Conservation (phyloP, 1,140 invertebrate species). For the Apocrypta bakeri region DNA sequence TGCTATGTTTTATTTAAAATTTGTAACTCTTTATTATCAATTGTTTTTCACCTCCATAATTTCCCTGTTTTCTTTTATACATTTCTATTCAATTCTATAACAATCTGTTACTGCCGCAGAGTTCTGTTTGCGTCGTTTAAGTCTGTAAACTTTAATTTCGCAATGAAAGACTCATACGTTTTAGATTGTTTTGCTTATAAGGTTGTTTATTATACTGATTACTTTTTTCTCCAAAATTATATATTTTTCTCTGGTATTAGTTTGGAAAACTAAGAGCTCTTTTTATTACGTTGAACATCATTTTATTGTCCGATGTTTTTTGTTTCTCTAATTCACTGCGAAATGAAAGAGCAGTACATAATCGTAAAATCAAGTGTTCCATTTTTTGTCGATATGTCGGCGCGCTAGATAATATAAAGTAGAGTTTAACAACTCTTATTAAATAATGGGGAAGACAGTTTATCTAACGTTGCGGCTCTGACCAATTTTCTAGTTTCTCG, state of each 20-base stretch:
- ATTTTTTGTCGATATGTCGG: constrained; percentile 47
- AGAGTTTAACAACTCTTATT: constrained; percentile 30
- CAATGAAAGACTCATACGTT: constrained; percentile 31
- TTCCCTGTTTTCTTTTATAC: constrained; percentile 40
- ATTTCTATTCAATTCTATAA: constrained; percentile 42
- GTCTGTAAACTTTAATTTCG: constrained; percentile 38
- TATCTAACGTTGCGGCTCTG: constrained; percentile 15
- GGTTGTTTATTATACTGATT: constrained; percentile 28
- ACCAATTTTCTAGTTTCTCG: constrained; percentile 17
- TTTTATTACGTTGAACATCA: constrained; percentile 36
- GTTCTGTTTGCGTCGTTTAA: constrained; percentile 26
- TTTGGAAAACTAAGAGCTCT: constrained; percentile 34
- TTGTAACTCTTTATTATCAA: constrained; percentile 41
- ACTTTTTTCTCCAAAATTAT: constrained; percentile 26
- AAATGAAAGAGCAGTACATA: constrained; percentile 35
- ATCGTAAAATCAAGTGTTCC: constrained; percentile 39
- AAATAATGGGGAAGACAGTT: constrained; percentile 36
- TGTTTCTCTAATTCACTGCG: constrained; percentile 21
- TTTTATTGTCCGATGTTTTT: constrained; percentile 38
- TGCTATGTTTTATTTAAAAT: constrained; percentile 44
- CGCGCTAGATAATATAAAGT: constrained; percentile 20
- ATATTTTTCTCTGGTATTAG: constrained; percentile 22
- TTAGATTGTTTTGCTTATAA: constrained; percentile 27
- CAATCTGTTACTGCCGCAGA: constrained; percentile 34
- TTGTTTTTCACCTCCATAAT: constrained; percentile 34